Base-by-base conservation (phyloP, 2,888 invertebrate genomes). In the Macaria liturata region DNA sequence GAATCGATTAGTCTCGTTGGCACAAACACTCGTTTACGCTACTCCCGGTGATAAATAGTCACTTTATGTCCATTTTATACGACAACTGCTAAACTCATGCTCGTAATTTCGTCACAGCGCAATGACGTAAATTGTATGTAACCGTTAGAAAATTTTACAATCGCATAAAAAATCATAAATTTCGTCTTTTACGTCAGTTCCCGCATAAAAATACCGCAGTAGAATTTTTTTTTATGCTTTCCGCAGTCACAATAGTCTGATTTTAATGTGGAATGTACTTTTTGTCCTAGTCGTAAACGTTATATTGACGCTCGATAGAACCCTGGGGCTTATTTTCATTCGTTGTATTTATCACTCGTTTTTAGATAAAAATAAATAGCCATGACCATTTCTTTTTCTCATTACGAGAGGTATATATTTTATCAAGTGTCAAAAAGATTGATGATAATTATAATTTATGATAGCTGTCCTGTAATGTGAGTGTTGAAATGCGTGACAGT, bases 1-100 rank as follows among this genome's bases (percentile, higher is more conserved):
- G 30, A 40, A 59, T 65, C 61, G 59, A 62, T 67, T 56, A 61
- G 49, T 56, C 45, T 55, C 9, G 58, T 65, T 65, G 62, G 59
- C 67, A 59, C 62, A 58, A 61, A 61, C 44, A 59, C 50, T 60
- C 53, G 57, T 55, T 61, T 55, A 55, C 58, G 64, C 61, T 52
- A 57, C 58, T 45, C 59, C 46, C 46, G 32, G 65, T 55, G 61
- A 54, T 67, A 64, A 67, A 61, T 59, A 58, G 57, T 46, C 50
- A 58, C 43, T 67, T 67, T 67, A 67, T 64, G 62, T 47, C 48
- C 61, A 62, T 65, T 62, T 67, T 64, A 65, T 65, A 56, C 58
- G 31, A 55, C 31, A 42, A 60, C 64, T 59, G 54, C 57, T 58
- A 58, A 62, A 61, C 62, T 54, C 46, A 53, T 43, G 47, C 49